phyloP scores from a whole-genome alignment of 2,113 vertebrate species.

The Laticauda laticaudata region DNA sequence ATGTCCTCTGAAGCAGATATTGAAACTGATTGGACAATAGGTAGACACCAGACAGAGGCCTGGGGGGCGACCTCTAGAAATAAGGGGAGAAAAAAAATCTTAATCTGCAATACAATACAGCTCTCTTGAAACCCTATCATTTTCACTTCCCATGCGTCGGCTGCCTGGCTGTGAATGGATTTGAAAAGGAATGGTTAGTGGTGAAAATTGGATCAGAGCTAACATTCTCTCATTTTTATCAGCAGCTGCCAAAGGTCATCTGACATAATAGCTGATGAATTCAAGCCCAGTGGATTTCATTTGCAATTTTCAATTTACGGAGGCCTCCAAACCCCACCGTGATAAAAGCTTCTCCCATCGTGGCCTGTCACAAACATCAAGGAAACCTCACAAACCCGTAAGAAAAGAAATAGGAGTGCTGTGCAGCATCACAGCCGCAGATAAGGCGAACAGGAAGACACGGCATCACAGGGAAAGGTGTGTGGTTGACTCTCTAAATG shows the following conservation, averaged over 20 bases:
- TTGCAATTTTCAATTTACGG: constrained; percentile 97
- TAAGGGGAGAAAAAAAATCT: constrained; percentile 91
- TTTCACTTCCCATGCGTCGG: constrained; percentile 93
- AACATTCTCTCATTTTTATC: constrained; percentile 95
- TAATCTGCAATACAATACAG: constrained; percentile 98
- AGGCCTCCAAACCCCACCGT: constrained; percentile 88
- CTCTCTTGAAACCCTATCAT: constrained; percentile 99
- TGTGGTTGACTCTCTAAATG: constrained; percentile 81
- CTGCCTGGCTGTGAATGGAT: constrained; percentile 91
- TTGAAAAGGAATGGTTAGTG: constrained; percentile 92
- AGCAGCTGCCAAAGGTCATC: constrained; percentile 96
- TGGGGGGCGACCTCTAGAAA: constrained; percentile 90
- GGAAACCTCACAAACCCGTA: constrained; percentile 84
- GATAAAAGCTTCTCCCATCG: constrained; percentile 94
- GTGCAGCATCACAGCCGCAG: constrained; percentile 80
- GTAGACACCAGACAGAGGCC: constrained; percentile 89
- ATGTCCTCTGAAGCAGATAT: constrained; percentile 93
- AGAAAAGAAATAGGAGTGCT: constrained; percentile 81
- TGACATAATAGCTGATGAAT: constrained; percentile 97
- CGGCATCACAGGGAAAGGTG: constrained; percentile 74
- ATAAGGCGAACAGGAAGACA: constrained; percentile 83
- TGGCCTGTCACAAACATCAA: constrained; percentile 95
- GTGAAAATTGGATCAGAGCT: constrained; percentile 96
- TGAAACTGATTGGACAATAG: constrained; percentile 96
- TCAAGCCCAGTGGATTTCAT: constrained; percentile 95